phyloP scores from a whole-genome alignment of 2,888 invertebrate species.

The Mayetiola destructor region DNA sequence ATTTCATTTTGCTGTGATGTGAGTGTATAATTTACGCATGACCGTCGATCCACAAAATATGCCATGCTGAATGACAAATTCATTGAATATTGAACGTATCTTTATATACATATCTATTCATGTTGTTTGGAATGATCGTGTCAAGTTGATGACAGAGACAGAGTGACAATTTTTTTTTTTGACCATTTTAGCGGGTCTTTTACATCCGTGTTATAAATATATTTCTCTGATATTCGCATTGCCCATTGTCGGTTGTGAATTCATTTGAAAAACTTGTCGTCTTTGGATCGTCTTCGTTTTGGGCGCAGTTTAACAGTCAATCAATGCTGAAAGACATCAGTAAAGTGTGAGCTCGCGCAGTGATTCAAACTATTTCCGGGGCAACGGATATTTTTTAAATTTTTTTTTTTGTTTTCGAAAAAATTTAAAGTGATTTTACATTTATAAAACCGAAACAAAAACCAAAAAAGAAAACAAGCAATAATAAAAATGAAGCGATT shows the following conservation, averaged over 20 bases:
- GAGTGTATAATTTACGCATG: too few species aligned
- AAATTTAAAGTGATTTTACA: too few species aligned
- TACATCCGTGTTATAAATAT: conserved; percentile 15
- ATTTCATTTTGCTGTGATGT: too few species aligned
- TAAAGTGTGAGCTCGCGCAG: background rate
- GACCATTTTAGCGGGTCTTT: background rate
- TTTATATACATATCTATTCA: too few species aligned
- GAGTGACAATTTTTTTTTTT: background rate
- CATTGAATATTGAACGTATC: too few species aligned
- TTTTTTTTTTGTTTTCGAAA: background rate
- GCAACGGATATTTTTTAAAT: background rate
- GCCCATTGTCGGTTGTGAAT: conserved; percentile 3
- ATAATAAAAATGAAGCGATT: background rate
- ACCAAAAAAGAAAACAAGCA: too few species aligned
- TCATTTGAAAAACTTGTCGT: background rate
- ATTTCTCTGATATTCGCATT: background rate
- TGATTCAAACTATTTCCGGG: background rate
- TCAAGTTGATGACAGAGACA: too few species aligned
- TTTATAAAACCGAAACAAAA: too few species aligned
- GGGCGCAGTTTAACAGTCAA: background rate
- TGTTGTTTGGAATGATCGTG: too few species aligned
- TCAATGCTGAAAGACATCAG: too few species aligned
- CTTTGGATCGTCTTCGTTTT: background rate
- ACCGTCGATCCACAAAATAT: too few species aligned
- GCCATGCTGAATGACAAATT: too few species aligned